Base-by-base conservation (phyloP, 2,113 vertebrate genomes). In the Sylvilagus bachmani region DNA sequence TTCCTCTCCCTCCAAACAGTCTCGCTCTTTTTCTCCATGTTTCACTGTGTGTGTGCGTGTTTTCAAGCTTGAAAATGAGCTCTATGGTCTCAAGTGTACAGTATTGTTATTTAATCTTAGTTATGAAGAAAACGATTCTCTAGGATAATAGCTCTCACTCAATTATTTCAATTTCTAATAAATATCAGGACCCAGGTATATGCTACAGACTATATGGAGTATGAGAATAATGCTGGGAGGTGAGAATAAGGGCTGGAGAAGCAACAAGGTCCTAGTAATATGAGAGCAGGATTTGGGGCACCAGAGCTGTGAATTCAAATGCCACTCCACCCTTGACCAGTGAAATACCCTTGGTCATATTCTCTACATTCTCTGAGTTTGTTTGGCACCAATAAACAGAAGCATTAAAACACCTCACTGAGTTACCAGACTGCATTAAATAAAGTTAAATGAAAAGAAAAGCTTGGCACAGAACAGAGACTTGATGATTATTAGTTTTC, bases 361-460 rank as follows among this genome's bases (percentile, higher is more conserved):
- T 94, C 33, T 51, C 61, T 75, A 75, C 84, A 7, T 10, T 24
- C 29, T 58, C 55, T 92, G 27, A 92, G 24, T 55, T 31, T 83
- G 14, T 44, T 85, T 55, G 17, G 8, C 5, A 29, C 21, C 49
- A 88, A 89, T 67, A 51, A 89, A 83, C 2, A 51, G 14, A 27
- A 85, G 11, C 38, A 89, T 74, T 80, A 88, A 61, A 74, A 69
- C 74, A 80, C 3, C 4, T 79, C n/a, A 38, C 9, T 85, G 22
- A 12, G 17, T 33, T 77, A 31, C 77, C 66, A 82, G 51, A n/a
- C 61, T 80, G 25, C 19, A 69, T 69, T 29, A 79, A 71, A 81
- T 84, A 53, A 78, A 89, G 25, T 16, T n/a, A 74, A 86, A 86
- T 77, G 55, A 78, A 82, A 85, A 82, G 82, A 31, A 83, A 69